Evolutionary conservation across 2,888 invertebrate genomes (phyloP).

Genomic region (Bimastos eiseni): DNA sequence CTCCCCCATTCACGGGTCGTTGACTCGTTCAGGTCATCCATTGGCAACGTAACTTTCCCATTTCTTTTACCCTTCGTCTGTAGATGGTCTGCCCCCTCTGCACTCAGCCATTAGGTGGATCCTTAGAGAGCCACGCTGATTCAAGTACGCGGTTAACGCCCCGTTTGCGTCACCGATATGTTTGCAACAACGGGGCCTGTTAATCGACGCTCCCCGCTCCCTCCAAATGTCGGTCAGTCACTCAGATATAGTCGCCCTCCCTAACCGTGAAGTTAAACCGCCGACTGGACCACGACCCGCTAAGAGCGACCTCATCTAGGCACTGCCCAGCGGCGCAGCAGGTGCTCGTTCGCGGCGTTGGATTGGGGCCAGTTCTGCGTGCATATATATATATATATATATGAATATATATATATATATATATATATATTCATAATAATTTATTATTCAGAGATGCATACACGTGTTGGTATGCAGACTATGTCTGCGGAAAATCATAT

Average conservation of each 20-base stretch:
- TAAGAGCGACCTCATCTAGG: background rate
- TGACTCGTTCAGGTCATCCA: too few relatives aligned
- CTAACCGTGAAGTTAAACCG: conserved; percentile 13
- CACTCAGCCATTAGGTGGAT: background rate
- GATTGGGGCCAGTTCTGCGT: conserved; percentile 5
- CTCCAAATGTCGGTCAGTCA: background rate
- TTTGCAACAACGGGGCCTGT: background rate
- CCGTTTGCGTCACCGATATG: conserved; percentile 13
- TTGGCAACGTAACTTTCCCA: background rate
- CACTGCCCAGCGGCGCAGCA: background rate
- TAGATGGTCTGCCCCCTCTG: background rate
- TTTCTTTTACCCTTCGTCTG: background rate
- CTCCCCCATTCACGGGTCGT: too few relatives aligned
- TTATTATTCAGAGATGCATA: too few relatives aligned
- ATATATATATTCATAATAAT: too few relatives aligned
- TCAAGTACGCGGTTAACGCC: background rate
- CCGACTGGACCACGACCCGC: conserved; percentile 5
- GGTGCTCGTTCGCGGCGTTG: background rate
- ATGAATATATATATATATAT: too few relatives aligned
- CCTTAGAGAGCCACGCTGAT: background rate
- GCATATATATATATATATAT: background rate
- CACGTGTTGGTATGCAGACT: background rate
- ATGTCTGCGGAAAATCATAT: too few relatives aligned
- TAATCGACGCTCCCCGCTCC: background rate
- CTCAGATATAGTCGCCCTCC: background rate